Percentiles rank a stretch among this genome's conserved stretches.
Conservation (phyloP, 1,140 invertebrate genomes). For the Saccostrea cuccullata region DNA sequence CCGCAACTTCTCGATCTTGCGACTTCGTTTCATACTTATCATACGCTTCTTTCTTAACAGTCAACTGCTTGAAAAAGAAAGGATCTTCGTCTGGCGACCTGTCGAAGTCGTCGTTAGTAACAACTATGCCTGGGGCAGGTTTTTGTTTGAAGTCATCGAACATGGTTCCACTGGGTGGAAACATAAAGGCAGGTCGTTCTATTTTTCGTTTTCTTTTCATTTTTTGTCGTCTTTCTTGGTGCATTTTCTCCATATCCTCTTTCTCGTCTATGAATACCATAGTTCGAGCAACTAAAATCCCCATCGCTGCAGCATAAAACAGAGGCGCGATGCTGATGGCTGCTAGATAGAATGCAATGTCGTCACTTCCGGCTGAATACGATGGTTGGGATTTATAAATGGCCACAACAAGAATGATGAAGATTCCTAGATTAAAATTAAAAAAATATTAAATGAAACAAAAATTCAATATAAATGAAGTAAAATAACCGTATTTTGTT, state of each 20-base stretch:
- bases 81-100: not conserved
- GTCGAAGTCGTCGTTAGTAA: not conserved
- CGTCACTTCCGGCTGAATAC: conserved; percentile 7
- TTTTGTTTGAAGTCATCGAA: not conserved
- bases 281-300: not conserved
- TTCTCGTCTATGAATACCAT: not conserved
- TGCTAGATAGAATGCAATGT: not conserved
- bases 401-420: not conserved
- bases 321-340: not conserved
- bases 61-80: not conserved
- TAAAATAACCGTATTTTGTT: too few species aligned
- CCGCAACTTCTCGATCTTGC: not conserved
- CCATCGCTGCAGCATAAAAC: not conserved
- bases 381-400: not conserved
- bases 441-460: too few species aligned
- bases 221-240: not conserved
- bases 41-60: not conserved
- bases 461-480: too few species aligned
- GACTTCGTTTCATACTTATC: not conserved
- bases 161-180: not conserved
- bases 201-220: not conserved
- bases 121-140: not conserved
- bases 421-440: not conserved
- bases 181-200: not conserved
- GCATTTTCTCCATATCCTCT: conserved; percentile 14